Evolutionary conservation across 2,113 vertebrate genomes (phyloP), one percentile per base, ranked within the genome.

Genomic region (Myotis yumanensis): DNA sequence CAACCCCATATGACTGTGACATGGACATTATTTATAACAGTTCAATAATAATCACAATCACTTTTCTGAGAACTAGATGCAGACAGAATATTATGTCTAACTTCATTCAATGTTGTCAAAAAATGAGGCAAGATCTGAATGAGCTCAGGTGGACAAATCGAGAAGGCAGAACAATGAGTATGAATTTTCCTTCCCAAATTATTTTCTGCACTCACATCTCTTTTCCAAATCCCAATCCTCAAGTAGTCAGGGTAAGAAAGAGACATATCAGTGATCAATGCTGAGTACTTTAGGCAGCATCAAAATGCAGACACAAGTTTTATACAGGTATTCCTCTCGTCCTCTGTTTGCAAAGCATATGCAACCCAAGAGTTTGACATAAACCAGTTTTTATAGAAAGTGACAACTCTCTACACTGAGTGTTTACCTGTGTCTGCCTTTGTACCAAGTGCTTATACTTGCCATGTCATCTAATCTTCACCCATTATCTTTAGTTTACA

Each of bases 341-440:
- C 48, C 72, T 92, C 40, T 54, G 35, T 77, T 64, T 83, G 80
- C 18, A 92, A 95, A 87, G 84, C 57, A 89, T 4, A 18, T 1
- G 23, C 40, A 84, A 66, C 7, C 46, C 66, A 81, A 7, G 40
- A 76, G 79, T 68, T 5, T 51, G 80, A 76, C 40, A 48, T 10
- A 48, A 71, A 77, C 66, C 59, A 73, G 57, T 17, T 57, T 79
- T 75, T 16, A 52, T 4, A 16, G 40, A 76, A 86, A 93, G 64
- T 5, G 18, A 64, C 17, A 15, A 46, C 7, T 71, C 76, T 75
- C 71, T 32, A 4, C 30, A 52, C 1, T 62, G 81, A 75, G 80
- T 5, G 8, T 37, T 52, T 32, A 48, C 12, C 37, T 32, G 17
- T 9, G 72, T 22, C 62, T 82, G 52, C 69, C 89, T 37, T 2